Evolutionary conservation across 2,888 invertebrate species (phyloP).

Genomic region (Ptychoptera albimana): DNA sequence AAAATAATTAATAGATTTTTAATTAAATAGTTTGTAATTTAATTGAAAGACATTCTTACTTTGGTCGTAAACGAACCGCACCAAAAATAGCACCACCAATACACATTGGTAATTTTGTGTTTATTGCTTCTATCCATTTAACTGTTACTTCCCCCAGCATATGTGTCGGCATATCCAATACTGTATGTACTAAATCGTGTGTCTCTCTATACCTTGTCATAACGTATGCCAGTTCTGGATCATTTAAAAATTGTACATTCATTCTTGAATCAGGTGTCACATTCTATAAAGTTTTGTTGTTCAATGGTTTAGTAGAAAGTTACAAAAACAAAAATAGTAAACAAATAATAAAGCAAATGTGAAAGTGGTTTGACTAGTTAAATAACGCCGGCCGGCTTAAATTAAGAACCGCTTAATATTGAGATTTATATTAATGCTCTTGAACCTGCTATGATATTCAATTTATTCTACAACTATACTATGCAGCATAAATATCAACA

Average conservation of each 20-base stretch:
- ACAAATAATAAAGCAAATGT: no score
- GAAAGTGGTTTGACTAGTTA: no score
- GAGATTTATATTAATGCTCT: not conserved
- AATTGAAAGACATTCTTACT: constrained; percentile 34
- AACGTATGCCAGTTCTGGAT: constrained; percentile 78
- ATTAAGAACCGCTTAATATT: constrained; percentile 29
- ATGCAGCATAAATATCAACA: no score
- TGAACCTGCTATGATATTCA: no score
- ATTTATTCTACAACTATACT: no score
- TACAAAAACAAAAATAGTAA: no score
- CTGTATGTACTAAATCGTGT: constrained; percentile 88
- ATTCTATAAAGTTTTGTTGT: constrained; percentile 30
- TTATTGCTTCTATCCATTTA: constrained; percentile 96
- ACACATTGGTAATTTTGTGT: constrained; percentile 93
- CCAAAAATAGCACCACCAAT: constrained; percentile 86
- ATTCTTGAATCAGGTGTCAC: constrained; percentile 87
- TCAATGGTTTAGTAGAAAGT: not conserved
- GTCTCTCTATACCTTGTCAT: constrained; percentile 96
- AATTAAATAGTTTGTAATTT: constrained; percentile 62
- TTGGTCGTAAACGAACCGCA: constrained; percentile 68
- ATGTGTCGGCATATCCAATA: constrained; percentile 84
- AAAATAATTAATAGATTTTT: constrained; percentile 38
- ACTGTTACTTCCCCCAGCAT: constrained; percentile 87
- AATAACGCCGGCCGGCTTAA: no score
- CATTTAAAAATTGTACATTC: constrained; percentile 81